Conservation (phyloP, 2,888 invertebrate genomes). For the Phyto melanocephala region DNA sequence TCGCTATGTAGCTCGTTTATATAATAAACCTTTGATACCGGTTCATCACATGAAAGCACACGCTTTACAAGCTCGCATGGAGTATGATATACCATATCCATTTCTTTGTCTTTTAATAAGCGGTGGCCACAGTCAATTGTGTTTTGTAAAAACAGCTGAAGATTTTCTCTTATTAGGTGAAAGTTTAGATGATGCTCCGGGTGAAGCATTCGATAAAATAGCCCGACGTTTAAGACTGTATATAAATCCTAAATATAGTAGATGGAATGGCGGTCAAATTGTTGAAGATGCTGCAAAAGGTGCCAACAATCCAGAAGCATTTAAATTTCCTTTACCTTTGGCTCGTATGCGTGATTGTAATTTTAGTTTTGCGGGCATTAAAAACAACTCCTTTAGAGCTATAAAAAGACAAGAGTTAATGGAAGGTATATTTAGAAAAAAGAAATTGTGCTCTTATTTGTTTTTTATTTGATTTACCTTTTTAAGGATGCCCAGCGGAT, state of each 20-base stretch:
- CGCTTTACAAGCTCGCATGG: constrained; percentile 92
- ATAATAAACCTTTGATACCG: constrained; percentile 91
- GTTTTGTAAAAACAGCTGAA: constrained; percentile 85
- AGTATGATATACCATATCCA: constrained; percentile 86
- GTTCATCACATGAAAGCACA: constrained; percentile 99
- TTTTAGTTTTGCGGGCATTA: constrained; percentile 93
- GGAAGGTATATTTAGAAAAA: constrained; percentile 68
- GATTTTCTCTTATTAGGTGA: constrained; percentile 90
- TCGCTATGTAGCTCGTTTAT: constrained; percentile 84
- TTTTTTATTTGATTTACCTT: not conserved
- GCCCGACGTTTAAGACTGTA: constrained; percentile 90
- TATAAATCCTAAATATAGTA: constrained; percentile 84
- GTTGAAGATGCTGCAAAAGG: constrained; percentile 88
- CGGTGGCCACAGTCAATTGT: constrained; percentile 94
- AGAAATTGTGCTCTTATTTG: not conserved
- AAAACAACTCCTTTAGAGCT: constrained; percentile 81
- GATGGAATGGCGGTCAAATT: constrained; percentile 89
- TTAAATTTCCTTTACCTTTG: constrained; percentile 84
- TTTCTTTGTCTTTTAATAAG: constrained; percentile 93
- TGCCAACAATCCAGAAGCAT: constrained; percentile 83
- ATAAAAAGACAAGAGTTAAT: constrained; percentile 82
- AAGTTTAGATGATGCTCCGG: constrained; percentile 91
- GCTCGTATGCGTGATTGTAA: constrained; percentile 86
- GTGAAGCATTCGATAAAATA: constrained; percentile 96
- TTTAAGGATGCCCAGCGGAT: constrained; percentile 82